Evolutionary conservation across 2,797 vertebrate species (phyloP), one percentile per base, ranked within the genome.

Genomic region (Falco cherrug): DNA sequence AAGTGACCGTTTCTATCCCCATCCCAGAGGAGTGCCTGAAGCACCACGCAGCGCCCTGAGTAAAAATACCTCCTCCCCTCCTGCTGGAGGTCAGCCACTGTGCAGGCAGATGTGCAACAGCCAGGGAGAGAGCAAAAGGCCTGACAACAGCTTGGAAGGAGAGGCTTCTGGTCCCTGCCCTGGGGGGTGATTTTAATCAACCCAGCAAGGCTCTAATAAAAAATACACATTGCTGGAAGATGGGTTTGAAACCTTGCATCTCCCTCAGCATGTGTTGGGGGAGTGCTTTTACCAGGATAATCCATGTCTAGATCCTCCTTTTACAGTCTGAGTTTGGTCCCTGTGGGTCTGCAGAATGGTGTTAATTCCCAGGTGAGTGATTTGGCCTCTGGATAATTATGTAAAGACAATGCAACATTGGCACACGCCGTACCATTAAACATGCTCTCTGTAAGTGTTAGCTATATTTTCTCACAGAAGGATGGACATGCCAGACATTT

Each of bases 401-500:
- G 41, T 64, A 73, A 91, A 83, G 54, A 67, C 39, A 59, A 47
- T 0, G 1, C 13, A 41, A 78, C 18, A 33, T 2, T 81, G 39
- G 24, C 20, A 84, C 1, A 2, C 0, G 0, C 17, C 11, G 21
- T 48, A n/a, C 25, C n/a, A 60, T 65, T 81, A 84, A 81, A 60
- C 7, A 9, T 18, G 24, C 5, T 74, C 45, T 88, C 0, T 0
- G 14, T 54, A 69, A 67, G 10, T 5, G 8, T 53, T 48, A 80
- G 31, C 56, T 86, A 3, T 61, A 26, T 81, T 78, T 91, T 94
- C 6, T 45, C 54, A 57, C 47, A 65, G 68, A 29, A 50, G 18
- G 10, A 37, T 61, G 29, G 29, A 78, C 10, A 48, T 47, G 53
- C 11, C 76, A 88, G 31, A 63, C 1, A 51, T 81, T 84, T 84